Conservation (phyloP, 2,113 vertebrate species). For the Amblyornis subalaris region DNA sequence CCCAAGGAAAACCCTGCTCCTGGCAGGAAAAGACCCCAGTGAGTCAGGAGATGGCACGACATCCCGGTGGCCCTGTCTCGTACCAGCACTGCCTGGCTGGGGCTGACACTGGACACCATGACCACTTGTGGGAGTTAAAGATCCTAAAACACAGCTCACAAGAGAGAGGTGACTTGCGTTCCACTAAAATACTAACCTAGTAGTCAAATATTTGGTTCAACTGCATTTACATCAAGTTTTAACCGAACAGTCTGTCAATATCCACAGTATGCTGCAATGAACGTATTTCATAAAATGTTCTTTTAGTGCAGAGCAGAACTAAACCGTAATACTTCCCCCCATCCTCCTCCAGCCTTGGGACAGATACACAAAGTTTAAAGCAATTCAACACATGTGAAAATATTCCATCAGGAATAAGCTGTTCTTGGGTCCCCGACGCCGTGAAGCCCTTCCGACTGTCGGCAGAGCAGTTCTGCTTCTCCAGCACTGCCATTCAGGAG, state of each 20-base stretch:
- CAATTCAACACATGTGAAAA: background rate
- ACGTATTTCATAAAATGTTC: background rate
- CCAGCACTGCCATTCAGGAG: background rate
- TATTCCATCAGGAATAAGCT: background rate
- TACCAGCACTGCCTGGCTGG: background rate
- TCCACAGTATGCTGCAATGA: background rate
- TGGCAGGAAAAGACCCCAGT: conserved; percentile 44
- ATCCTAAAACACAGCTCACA: background rate
- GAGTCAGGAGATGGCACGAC: conserved; percentile 66
- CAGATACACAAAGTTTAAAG: background rate
- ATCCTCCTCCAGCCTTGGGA: background rate
- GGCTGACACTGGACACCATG: conserved; percentile 10
- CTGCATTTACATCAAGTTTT: background rate
- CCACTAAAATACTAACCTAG: background rate
- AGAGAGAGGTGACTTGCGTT: background rate
- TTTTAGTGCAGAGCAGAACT: background rate
- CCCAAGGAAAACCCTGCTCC: conserved; percentile 35
- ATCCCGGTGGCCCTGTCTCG: background rate
- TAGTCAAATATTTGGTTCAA: background rate
- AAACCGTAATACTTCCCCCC: background rate
- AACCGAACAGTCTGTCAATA: background rate
- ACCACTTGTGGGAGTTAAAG: conserved; percentile 53
- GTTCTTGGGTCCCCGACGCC: rapidly evolving
- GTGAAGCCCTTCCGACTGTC: background rate
- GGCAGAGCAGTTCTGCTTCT: background rate